These are phyloP conservation scores for Drosophila subsilvestris DNA, from an alignment of 2,888 invertebrate genomes.

Conservation along the genomic window DNA sequence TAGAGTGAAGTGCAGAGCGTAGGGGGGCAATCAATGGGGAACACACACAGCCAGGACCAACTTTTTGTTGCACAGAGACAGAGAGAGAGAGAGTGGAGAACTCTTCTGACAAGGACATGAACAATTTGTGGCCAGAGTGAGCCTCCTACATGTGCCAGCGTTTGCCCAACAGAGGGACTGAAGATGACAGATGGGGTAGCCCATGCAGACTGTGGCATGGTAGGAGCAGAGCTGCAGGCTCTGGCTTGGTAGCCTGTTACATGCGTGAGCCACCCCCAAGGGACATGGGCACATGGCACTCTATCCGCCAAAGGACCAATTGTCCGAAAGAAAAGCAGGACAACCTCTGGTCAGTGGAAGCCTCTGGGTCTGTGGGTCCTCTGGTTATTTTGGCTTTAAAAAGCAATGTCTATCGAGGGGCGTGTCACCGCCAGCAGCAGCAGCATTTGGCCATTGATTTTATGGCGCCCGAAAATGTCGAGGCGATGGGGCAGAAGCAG, in stretches of 20 bases:
- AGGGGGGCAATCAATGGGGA: slow-evolving; percentile 6
- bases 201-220: neutral
- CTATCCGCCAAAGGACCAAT: slow-evolving; percentile 38
- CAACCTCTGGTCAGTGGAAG: neutral
- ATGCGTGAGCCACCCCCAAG: neutral
- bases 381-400: slow-evolving; percentile 19
- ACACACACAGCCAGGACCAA: slow-evolving; percentile 1
- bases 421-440: slow-evolving; percentile 17
- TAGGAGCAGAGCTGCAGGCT: neutral
- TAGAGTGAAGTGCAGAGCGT: too few relatives aligned
- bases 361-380: neutral
- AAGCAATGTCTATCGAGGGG: slow-evolving; percentile 35
- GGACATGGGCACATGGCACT: neutral
- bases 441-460: slow-evolving; percentile 45
- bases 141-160: slow-evolving; percentile 37
- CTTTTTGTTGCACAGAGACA: slow-evolving; percentile 1
- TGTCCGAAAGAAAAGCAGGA: slow-evolving; percentile 24
- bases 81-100: neutral
- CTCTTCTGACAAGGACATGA: slow-evolving; percentile 37
- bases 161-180: slow-evolving; percentile 33
- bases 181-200: slow-evolving; percentile 33
- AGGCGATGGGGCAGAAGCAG: slow-evolving; percentile 24
- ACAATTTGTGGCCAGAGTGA: slow-evolving; percentile 45
- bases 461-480: slow-evolving; percentile 32
- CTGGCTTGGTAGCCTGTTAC: neutral